A percentile compares a stretch with the other conserved stretches of the same genome.
These are phyloP conservation scores for Coelopa frigida DNA, from an alignment of 1,140 invertebrate genomes.

Conservation along the genomic window DNA sequence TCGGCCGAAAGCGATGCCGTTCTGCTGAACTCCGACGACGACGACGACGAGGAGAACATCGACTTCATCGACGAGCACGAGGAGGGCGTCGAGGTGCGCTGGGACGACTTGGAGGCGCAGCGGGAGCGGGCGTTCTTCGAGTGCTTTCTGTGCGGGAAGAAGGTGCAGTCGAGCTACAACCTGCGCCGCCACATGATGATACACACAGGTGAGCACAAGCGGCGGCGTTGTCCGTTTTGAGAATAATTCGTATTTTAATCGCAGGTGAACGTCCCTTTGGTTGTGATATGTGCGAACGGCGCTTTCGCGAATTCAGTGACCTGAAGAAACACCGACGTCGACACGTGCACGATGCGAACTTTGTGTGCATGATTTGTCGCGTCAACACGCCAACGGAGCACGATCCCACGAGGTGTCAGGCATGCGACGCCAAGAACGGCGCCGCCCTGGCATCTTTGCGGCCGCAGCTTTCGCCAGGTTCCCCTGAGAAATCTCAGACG, in stretches of 20 bases:
- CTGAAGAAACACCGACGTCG: slow-evolving; percentile 48
- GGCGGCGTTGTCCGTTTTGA: neutral
- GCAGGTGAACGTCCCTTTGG: slow-evolving; percentile 43
- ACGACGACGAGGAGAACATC: slow-evolving; percentile 2
- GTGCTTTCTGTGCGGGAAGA: slow-evolving; percentile 37
- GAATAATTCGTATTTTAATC: slow-evolving; percentile 2
- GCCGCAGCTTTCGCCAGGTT: neutral
- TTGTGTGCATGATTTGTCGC: slow-evolving; percentile 50
- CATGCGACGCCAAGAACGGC: slow-evolving; percentile 27
- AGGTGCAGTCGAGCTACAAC: slow-evolving; percentile 42
- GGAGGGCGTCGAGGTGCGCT: slow-evolving; percentile 6
- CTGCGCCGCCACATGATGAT: slow-evolving; percentile 42
- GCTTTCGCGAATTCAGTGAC: slow-evolving; percentile 51
- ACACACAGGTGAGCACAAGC: slow-evolving; percentile 29
- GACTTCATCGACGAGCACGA: slow-evolving; percentile 9
- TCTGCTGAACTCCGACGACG: slow-evolving; percentile 7
- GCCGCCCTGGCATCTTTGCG: slow-evolving; percentile 9
- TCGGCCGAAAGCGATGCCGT: neutral
- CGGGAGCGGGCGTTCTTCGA: slow-evolving; percentile 26
- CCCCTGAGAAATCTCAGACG: neutral
- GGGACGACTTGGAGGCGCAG: slow-evolving; percentile 13
- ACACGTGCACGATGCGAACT: slow-evolving; percentile 52
- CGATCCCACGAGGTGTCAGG: slow-evolving; percentile 34
- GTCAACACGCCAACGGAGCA: slow-evolving; percentile 23
- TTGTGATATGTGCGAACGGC: slow-evolving; percentile 50